These are phyloP conservation scores for Drosophila melanica DNA, from an alignment of 1,140 invertebrate genomes.

Conservation along the genomic window DNA sequence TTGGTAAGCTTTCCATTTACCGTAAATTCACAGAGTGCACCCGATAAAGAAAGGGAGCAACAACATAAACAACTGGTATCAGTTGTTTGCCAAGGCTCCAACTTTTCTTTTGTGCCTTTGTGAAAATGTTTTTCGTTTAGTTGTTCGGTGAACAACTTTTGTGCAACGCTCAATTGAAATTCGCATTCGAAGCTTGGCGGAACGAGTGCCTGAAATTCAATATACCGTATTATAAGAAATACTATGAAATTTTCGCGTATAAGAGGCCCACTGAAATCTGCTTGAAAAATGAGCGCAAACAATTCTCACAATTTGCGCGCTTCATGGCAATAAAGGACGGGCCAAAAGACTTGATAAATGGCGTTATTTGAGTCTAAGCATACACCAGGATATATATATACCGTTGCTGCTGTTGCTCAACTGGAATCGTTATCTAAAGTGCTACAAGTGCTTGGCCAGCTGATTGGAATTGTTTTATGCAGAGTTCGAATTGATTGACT, in stretches of 20 bases:
- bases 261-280: conserved; percentile 13
- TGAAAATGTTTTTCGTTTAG: conserved; percentile 35
- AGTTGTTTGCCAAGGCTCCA: conserved; percentile 13
- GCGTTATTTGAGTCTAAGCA: conserved; percentile 58
- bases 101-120: conserved; percentile 35
- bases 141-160: conserved; percentile 47
- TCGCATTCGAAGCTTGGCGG: conserved; percentile 67
- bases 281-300: conserved; percentile 66
- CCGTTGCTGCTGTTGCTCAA: neutral
- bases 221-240: conserved; percentile 23
- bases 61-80: conserved; percentile 28
- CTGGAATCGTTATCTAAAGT: conserved; percentile 50
- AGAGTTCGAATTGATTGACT: conserved; percentile 46
- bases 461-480: conserved; percentile 51
- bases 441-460: conserved; percentile 58
- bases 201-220: conserved; percentile 59
- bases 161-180: conserved; percentile 61
- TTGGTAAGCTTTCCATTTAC: neutral
- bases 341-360: conserved; percentile 63
- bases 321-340: conserved; percentile 54
- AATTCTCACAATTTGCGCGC: conserved; percentile 27
- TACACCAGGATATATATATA: neutral
- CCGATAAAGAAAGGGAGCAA: neutral
- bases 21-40: neutral
- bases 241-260: neutral